Conservation (phyloP, 2,888 invertebrate genomes). For the Acrobasis suavella region DNA sequence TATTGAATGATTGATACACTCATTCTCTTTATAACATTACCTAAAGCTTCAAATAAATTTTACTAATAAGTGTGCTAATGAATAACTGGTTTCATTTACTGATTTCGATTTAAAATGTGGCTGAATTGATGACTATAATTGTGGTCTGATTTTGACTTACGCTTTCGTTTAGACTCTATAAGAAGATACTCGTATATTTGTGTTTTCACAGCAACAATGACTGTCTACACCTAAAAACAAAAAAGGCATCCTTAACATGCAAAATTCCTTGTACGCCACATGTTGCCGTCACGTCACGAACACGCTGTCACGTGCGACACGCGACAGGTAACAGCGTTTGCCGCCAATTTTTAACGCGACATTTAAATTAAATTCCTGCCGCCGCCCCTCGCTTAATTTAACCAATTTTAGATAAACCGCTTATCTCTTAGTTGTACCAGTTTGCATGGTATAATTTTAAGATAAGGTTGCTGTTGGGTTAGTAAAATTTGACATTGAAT, state of each 20-base stretch:
- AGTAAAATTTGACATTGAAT: not conserved
- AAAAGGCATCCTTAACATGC: constrained; percentile 2
- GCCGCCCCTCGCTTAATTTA: constrained; percentile 9
- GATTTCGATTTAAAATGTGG: no score
- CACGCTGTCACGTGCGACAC: constrained; percentile 31
- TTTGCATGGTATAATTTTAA: not conserved
- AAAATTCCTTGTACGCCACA: constrained; percentile 16
- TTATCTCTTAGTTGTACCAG: constrained; percentile 13
- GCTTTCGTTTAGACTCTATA: no score
- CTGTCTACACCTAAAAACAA: not conserved
- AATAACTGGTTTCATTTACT: no score
- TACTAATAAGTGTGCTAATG: no score
- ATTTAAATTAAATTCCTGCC: constrained; percentile 74
- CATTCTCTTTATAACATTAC: no score
- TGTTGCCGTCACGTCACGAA: constrained; percentile 29
- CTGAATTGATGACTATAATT: no score
- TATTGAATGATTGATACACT: no score
- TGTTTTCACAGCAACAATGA: not conserved
- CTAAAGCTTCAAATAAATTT: no score
- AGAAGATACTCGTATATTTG: no score
- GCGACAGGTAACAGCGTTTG: constrained; percentile 69
- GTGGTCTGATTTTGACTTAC: no score
- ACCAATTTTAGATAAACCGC: constrained; percentile 22
- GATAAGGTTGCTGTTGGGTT: not conserved
- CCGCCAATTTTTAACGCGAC: constrained; percentile 72